Percentiles rank a stretch among this genome's conserved stretches.
phyloP scores from a whole-genome alignment of 2,888 invertebrate species.

The Micoletzkya japonica region DNA sequence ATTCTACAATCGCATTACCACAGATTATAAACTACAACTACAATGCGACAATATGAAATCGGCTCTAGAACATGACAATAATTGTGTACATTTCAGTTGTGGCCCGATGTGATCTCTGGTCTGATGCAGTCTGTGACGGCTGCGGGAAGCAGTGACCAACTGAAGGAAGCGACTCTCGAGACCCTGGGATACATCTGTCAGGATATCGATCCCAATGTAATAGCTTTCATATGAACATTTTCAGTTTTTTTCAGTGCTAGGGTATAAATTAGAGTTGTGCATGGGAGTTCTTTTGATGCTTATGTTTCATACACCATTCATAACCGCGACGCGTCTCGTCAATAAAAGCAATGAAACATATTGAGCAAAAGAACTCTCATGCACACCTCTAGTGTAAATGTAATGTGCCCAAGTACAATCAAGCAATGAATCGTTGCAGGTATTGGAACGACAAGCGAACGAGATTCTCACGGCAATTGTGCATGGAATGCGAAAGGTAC shows the following conservation, averaged over 20 bases:
- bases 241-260: no score
- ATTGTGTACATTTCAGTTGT: constrained; percentile 73
- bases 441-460: constrained; percentile 87
- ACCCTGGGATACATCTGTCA: constrained; percentile 98
- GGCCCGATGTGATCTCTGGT: constrained; percentile 85
- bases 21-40: no score
- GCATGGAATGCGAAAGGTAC: constrained; percentile 96
- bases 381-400: no score
- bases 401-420: constrained; percentile 74
- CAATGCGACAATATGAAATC: no score
- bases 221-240: background rate
- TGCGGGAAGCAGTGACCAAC: constrained; percentile 80
- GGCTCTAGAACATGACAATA: no score
- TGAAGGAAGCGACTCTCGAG: constrained; percentile 94
- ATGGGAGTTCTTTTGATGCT: no score
- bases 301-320: no score
- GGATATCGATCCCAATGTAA: constrained; percentile 75
- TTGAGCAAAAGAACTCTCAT: no score
- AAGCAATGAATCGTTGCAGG: constrained; percentile 62
- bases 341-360: no score
- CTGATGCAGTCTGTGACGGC: constrained; percentile 86
- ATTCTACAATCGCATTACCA: no score
- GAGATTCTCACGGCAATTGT: constrained; percentile 97
- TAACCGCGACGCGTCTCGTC: no score
- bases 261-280: no score